phyloP scores from a whole-genome alignment of 1,140 invertebrate species.

The Drosophila albomicans region DNA sequence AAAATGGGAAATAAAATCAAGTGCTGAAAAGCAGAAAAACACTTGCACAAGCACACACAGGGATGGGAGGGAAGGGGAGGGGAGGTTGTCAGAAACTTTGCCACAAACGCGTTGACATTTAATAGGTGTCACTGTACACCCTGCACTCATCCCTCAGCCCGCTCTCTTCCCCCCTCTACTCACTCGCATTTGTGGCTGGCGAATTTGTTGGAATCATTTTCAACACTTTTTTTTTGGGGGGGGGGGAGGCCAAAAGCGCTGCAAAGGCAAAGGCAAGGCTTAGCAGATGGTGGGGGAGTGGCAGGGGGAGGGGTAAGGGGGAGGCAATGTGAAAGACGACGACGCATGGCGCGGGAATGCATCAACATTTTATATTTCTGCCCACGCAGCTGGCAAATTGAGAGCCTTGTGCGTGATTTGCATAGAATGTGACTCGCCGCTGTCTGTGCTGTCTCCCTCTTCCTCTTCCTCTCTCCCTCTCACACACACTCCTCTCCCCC shows the following conservation, averaged over 20 bases:
- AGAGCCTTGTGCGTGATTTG: constrained; percentile 49
- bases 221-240: constrained; percentile 27
- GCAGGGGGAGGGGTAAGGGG: neutral
- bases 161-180: neutral
- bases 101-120: constrained; percentile 42
- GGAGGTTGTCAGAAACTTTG: constrained; percentile 33
- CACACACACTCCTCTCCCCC: neutral
- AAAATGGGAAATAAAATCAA: constrained; percentile 1
- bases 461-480: neutral
- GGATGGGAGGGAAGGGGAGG: neutral
- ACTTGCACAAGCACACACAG: constrained; percentile 18
- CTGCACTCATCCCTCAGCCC: neutral
- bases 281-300: neutral
- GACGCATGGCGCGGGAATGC: constrained; percentile 2
- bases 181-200: constrained; percentile 29
- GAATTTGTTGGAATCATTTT: constrained; percentile 58
- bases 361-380: constrained; percentile 46
- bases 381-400: constrained; percentile 48
- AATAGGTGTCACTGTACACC: constrained; percentile 43
- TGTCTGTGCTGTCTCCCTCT: neutral
- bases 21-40: constrained; percentile 33
- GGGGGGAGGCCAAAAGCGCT: neutral
- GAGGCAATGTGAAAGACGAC: neutral
- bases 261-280: neutral
- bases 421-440: constrained; percentile 34